phyloP scores from a whole-genome alignment of 2,888 invertebrate genomes.

The Stenolophus ochropezus region DNA sequence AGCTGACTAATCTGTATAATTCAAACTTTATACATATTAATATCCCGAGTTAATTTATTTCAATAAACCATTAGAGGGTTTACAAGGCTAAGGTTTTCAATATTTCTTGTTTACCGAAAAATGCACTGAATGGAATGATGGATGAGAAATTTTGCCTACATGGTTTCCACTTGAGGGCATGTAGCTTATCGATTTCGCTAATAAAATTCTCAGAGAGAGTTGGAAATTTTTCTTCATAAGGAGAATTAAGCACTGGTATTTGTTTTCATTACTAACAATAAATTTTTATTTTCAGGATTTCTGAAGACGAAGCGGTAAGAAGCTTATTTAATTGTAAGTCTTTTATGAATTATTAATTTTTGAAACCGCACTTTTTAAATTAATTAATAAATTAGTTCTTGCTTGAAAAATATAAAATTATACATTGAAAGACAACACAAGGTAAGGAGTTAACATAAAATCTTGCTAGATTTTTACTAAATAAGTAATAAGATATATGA shows the following conservation, averaged over 20 bases:
- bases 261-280: neutral
- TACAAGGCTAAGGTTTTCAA: neutral
- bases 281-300: neutral
- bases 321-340: neutral
- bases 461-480: too few species aligned
- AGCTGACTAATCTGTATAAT: too few species aligned
- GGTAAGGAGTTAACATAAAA: too few species aligned
- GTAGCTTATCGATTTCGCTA: neutral
- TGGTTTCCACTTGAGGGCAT: neutral
- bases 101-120: neutral
- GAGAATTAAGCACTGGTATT: neutral
- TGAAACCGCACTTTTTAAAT: neutral
- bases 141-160: neutral
- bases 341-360: neutral
- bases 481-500: too few species aligned
- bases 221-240: neutral
- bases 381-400: too few species aligned
- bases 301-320: neutral
- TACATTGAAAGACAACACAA: too few species aligned
- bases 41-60: neutral
- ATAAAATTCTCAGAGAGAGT: neutral
- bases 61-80: neutral
- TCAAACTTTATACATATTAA: too few species aligned
- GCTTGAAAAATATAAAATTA: too few species aligned
- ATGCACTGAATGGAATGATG: neutral